Conservation (phyloP, 2,888 invertebrate species). For the Poecilus cupreus region DNA sequence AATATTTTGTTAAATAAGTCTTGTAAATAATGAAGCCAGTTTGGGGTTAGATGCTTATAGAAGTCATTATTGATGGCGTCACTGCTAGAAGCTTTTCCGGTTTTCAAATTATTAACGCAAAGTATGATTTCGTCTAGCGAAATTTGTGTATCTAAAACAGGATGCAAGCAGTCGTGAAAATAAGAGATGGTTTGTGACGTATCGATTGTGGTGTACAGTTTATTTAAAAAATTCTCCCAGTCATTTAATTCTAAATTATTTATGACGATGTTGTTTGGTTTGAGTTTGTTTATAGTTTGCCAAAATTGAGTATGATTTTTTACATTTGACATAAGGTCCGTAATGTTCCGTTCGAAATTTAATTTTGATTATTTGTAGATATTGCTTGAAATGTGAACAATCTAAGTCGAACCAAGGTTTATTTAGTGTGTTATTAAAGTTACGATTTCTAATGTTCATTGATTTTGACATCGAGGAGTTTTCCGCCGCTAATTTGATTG, state of each 20-base stretch:
- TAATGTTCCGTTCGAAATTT: background rate
- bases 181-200: background rate
- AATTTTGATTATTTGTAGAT: background rate
- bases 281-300: background rate
- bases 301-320: background rate
- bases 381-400: background rate
- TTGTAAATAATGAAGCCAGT: background rate
- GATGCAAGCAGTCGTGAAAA: background rate
- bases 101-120: background rate
- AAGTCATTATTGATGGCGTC: too few relatives aligned
- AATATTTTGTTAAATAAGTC: background rate
- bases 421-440: background rate
- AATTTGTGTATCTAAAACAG: slow-evolving; percentile 9
- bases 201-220: background rate
- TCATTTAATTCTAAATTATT: background rate
- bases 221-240: background rate
- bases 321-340: background rate
- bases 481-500: background rate
- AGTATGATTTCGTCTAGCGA: background rate
- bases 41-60: too few relatives aligned
- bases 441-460: background rate
- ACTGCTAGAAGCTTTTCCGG: too few relatives aligned
- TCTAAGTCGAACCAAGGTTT: background rate
- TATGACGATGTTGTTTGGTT: background rate
- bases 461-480: background rate